These are phyloP conservation scores for Drosophila meridiana DNA, from an alignment of 2,888 invertebrate species.

Conservation along the genomic window DNA sequence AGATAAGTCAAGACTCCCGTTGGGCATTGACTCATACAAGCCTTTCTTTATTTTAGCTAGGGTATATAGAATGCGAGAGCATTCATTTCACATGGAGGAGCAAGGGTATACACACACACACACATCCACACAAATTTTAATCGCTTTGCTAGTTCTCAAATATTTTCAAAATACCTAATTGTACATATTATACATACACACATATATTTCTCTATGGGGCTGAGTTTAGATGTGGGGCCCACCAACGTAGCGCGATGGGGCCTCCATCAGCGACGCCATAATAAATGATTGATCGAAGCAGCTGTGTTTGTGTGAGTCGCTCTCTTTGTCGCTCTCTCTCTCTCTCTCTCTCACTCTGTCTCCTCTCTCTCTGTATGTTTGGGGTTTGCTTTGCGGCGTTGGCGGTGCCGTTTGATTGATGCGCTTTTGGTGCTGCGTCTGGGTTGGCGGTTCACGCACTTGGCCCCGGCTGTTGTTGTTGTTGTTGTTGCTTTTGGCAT, in stretches of 20 bases:
- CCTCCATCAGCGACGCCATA: conserved; percentile 74
- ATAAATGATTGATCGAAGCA: conserved; percentile 77
- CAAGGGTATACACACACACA: not conserved
- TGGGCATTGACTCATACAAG: no score
- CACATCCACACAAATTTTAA: conserved; percentile 11
- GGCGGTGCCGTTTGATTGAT: conserved; percentile 77
- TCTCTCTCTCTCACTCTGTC: conserved; percentile 20
- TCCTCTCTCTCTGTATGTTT: conserved; percentile 24
- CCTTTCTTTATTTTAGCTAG: not conserved
- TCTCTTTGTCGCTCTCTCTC: not conserved
- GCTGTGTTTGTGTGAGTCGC: conserved; percentile 20
- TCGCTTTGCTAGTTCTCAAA: conserved; percentile 47
- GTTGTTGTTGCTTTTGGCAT: conserved; percentile 71
- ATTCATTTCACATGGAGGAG: not conserved
- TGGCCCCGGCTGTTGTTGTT: conserved; percentile 44
- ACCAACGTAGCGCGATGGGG: conserved; percentile 70
- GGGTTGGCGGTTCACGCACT: conserved; percentile 67
- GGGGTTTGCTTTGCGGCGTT: conserved; percentile 61
- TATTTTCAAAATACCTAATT: conserved; percentile 45
- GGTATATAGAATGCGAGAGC: not conserved
- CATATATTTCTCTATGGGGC: conserved; percentile 44
- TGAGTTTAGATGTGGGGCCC: conserved; percentile 42
- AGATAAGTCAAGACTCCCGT: no score
- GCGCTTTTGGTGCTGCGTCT: conserved; percentile 72
- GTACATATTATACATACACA: conserved; percentile 45